Conservation (phyloP, 1,140 invertebrate species). For the Agrilus planipennis region DNA sequence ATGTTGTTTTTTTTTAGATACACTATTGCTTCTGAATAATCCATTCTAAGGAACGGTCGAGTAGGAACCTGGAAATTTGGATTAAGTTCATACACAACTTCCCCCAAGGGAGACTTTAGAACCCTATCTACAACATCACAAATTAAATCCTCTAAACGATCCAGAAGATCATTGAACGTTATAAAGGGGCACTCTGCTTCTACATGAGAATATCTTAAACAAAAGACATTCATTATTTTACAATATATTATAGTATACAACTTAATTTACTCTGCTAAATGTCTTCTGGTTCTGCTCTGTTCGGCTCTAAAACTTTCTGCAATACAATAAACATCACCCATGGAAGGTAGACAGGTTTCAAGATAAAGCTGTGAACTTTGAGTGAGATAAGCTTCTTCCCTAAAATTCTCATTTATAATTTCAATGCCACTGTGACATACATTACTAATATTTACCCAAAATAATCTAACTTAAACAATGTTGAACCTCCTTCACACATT, state of each 20-base stretch:
- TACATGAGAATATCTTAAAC: conserved; percentile 80
- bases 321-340: conserved; percentile 96
- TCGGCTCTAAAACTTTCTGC: conserved; percentile 97
- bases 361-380: conserved; percentile 99
- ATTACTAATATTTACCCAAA: conserved; percentile 56
- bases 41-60: conserved; percentile 88
- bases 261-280: conserved; percentile 86
- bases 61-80: conserved; percentile 82
- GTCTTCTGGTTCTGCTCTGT: conserved; percentile 88
- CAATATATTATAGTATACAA: no score
- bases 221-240: conserved; percentile 5
- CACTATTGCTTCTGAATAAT: conserved; percentile 87
- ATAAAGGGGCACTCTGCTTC: conserved; percentile 97
- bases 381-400: conserved; percentile 86
- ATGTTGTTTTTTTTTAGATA: conserved; percentile 89
- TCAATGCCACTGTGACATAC: not conserved
- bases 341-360: conserved; percentile 86
- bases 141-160: conserved; percentile 87
- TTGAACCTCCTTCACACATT: conserved; percentile 96
- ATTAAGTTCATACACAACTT: conserved; percentile 83
- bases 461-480: conserved; percentile 91
- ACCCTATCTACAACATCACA: conserved; percentile 93
- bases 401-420: conserved; percentile 33
- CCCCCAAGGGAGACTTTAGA: conserved; percentile 65
- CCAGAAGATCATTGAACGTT: conserved; percentile 81